These are phyloP conservation scores for Drosophila subobscura DNA, from an alignment of 1,140 invertebrate species.

Conservation along the genomic window DNA sequence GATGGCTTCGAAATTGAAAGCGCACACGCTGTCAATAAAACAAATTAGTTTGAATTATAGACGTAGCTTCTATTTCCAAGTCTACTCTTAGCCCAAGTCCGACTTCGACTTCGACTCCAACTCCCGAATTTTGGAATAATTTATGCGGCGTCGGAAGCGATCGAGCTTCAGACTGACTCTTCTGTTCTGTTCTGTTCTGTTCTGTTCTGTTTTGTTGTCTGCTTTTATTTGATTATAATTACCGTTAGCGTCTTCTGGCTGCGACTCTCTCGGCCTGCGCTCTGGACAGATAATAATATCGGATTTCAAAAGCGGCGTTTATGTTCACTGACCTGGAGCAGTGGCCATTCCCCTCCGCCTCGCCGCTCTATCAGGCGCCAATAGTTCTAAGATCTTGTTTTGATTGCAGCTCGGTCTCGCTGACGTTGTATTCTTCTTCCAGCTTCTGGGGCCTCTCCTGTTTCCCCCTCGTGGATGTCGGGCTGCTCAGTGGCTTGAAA, in stretches of 20 bases:
- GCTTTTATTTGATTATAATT: constrained; percentile 82
- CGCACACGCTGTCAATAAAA: constrained; percentile 82
- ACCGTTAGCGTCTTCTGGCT: constrained; percentile 54
- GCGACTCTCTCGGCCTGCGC: not conserved
- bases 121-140: constrained; percentile 35
- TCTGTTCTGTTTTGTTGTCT: constrained; percentile 31
- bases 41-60: constrained; percentile 83
- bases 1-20: constrained; percentile 28
- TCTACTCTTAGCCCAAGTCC: not conserved
- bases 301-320: constrained; percentile 74
- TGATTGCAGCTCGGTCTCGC: constrained; percentile 63
- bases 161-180: constrained; percentile 38
- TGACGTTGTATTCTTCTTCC: constrained; percentile 63
- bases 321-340: constrained; percentile 71
- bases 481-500: constrained; percentile 72
- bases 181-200: too few relatives aligned
- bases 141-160: constrained; percentile 76
- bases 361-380: constrained; percentile 60
- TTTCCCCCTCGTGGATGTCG: constrained; percentile 21
- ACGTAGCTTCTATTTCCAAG: constrained; percentile 60
- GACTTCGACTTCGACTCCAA: too few relatives aligned
- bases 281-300: constrained; percentile 67
- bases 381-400: constrained; percentile 83
- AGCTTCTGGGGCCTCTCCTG: constrained; percentile 1
- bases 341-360: not conserved